phyloP scores from a whole-genome alignment of 1,140 invertebrate species.

The Pygmarrhopalites habei region DNA sequence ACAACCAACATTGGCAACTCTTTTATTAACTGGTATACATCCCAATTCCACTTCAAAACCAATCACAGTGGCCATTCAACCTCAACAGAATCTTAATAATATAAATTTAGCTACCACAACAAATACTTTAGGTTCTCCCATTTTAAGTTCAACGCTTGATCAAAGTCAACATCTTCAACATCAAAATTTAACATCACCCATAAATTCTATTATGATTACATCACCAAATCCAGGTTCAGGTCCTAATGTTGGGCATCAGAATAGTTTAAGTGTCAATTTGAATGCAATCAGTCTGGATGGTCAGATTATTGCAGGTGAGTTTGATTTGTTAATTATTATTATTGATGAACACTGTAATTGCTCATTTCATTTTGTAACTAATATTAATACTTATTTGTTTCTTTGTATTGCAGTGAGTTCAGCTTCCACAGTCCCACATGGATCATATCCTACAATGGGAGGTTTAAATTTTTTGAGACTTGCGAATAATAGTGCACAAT shows the following conservation, averaged over 20 bases:
- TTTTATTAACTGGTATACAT: conserved; percentile 21
- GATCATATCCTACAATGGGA: too few relatives aligned
- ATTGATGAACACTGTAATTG: too few relatives aligned
- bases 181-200: conserved; percentile 9
- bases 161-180: too few relatives aligned
- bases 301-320: conserved; percentile 14
- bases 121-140: conserved; percentile 11
- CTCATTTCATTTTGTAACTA: too few relatives aligned
- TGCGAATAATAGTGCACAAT: background rate
- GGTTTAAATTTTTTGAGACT: background rate
- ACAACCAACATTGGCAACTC: conserved; percentile 31
- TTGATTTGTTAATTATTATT: too few relatives aligned
- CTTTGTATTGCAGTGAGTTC: too few relatives aligned
- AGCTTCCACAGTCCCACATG: background rate
- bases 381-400: too few relatives aligned
- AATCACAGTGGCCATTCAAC: conserved; percentile 37
- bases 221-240: conserved; percentile 3
- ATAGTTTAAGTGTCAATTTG: conserved; percentile 27
- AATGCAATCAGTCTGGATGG: conserved; percentile 38
- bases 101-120: background rate
- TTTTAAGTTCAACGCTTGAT: conserved; percentile 16
- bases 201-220: conserved; percentile 16
- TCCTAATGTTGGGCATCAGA: conserved; percentile 4
- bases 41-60: conserved; percentile 23
- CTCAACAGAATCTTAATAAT: conserved; percentile 32